Conservation (phyloP, 53 echinoderm and acorn worm genomes). For the Temnopleurus reevesii region DNA sequence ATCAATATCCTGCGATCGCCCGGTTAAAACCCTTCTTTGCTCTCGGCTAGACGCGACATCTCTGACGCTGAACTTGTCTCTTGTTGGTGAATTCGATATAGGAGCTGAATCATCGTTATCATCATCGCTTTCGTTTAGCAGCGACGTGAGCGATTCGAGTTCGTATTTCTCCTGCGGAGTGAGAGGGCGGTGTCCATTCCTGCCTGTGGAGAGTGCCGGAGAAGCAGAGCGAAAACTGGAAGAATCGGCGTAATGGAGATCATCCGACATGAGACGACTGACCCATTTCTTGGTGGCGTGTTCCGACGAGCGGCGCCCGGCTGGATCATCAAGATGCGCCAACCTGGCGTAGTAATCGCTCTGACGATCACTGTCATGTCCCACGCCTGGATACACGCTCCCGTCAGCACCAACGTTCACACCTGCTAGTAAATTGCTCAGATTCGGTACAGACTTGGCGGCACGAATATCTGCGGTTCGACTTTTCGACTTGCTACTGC, state of each 20-base stretch:
- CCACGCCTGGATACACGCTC: background rate
- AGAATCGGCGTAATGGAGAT: background rate
- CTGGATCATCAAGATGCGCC: background rate
- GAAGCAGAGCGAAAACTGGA: slow-evolving; percentile 29
- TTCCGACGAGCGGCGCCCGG: background rate
- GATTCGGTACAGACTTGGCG: slow-evolving; percentile 48
- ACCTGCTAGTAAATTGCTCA: slow-evolving; percentile 39
- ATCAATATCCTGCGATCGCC: background rate
- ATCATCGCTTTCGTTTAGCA: slow-evolving; percentile 39
- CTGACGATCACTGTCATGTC: background rate
- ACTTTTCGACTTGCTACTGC: background rate
- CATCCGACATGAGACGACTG: slow-evolving; percentile 31
- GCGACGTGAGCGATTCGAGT: slow-evolving; percentile 50
- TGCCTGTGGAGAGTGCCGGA: background rate
- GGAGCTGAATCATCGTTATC: slow-evolving; percentile 55
- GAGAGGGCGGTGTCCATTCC: background rate
- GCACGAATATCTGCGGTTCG: background rate
- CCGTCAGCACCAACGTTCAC: background rate
- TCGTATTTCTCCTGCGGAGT: slow-evolving; percentile 45
- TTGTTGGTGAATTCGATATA: background rate
- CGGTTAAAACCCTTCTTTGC: background rate
- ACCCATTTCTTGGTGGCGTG: slow-evolving; percentile 54
- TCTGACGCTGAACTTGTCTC: background rate
- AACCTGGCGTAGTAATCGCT: slow-evolving; percentile 46
- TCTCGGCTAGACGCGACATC: background rate